phyloP scores from a whole-genome alignment of 2,888 invertebrate genomes.

The Ophion slaviceki region DNA sequence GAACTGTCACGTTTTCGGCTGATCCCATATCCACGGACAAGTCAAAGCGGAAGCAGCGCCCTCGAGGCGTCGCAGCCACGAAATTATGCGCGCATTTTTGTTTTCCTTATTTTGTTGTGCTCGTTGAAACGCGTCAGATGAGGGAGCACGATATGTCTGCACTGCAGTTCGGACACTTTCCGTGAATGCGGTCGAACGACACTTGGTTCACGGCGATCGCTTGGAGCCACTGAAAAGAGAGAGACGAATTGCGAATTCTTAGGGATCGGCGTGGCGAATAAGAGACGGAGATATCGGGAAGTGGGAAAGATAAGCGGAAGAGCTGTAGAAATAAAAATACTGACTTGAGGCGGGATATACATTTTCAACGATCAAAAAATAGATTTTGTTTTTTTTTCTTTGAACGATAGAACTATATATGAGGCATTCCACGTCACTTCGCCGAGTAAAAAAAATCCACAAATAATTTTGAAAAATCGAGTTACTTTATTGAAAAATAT shows the following conservation, averaged over 20 bases:
- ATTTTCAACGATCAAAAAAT: no score
- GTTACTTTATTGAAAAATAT: no score
- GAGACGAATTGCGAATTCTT: neutral
- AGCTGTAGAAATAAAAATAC: no score
- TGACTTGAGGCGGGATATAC: no score
- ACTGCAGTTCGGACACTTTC: slow-evolving; percentile 78
- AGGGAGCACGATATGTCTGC: slow-evolving; percentile 76
- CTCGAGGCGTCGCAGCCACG: no score
- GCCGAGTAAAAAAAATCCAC: no score
- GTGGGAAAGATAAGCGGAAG: no score
- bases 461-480: no score
- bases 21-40: slow-evolving; percentile 16
- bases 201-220: slow-evolving; percentile 74
- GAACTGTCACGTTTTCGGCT: slow-evolving; percentile 74
- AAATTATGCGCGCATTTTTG: neutral
- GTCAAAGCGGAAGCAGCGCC: neutral
- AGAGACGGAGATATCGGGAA: neutral
- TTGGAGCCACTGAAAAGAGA: slow-evolving; percentile 77
- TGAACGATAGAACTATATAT: no score
- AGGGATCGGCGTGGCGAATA: neutral
- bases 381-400: no score
- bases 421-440: no score
- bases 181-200: slow-evolving; percentile 77
- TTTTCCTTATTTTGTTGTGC: neutral
- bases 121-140: neutral